A percentile compares a stretch with the other conserved stretches of the same genome.
Conservation (phyloP, 1,140 invertebrate genomes). For the Solenopsis invicta region DNA sequence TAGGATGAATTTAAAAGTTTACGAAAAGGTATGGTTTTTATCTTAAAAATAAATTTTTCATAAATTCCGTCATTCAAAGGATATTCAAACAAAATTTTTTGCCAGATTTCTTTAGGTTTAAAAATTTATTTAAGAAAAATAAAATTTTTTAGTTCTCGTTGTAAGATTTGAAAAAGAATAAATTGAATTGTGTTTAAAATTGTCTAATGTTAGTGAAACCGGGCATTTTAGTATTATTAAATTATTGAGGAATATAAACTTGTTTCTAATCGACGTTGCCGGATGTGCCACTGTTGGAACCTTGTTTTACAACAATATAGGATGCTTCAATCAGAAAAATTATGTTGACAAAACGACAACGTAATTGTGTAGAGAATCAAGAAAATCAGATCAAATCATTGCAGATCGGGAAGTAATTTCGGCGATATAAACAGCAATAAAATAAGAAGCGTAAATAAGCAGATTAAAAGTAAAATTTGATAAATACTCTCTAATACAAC, state of each 20-base stretch:
- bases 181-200: not conserved
- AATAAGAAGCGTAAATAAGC: not conserved
- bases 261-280: not conserved
- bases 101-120: not conserved
- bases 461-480: not conserved
- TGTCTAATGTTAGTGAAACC: not conserved
- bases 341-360: not conserved
- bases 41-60: not conserved
- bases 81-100: not conserved
- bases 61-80: not conserved
- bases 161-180: not conserved
- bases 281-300: not conserved
- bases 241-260: not conserved
- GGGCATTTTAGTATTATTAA: not conserved
- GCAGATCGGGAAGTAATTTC: not conserved
- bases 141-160: not conserved
- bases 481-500: not conserved
- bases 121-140: not conserved
- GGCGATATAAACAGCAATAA: too few species aligned
- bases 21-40: not conserved
- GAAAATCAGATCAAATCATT: not conserved
- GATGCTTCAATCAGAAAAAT: not conserved
- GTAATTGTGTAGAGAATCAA: not conserved
- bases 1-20: not conserved
- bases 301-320: not conserved